Base-by-base conservation (phyloP, 1,140 invertebrate genomes). In the Orchestia grillus region DNA sequence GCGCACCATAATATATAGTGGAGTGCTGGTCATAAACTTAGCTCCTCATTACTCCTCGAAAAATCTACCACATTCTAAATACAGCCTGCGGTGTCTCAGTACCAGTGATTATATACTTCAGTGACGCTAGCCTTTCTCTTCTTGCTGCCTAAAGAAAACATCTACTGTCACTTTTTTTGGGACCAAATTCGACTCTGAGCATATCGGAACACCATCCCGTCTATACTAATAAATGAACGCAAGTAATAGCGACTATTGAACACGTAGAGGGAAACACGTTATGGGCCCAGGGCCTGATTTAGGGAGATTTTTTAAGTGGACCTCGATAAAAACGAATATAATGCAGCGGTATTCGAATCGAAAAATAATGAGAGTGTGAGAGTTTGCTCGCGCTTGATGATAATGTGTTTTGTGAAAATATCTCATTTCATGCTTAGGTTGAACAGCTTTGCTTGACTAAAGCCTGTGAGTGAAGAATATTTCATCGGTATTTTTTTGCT, bases 1-100 rank as follows among this genome's bases (percentile, higher is more conserved):
- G 92, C 0, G 43, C 44, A 45, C 40, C 92, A 19, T 94, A 94
- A 94, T 94, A 94, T 94, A 94, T 45, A 45, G 92, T 28, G 44
- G 44, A 40, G 36, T 94, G 92, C 43, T 19, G 92, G 41, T 94
- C 92, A 44, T 94, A 94, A 94, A 94, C 43, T 94, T 47, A 44
- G 44, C 92, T 45, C 44, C 92, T 94, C 43, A 94, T 94, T 44
- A 94, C 92, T 94, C 43, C 92, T 36, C 44, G 92, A 42, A 94
- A 94, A 94, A 94, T 94, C 92, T 94, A 47, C 44, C 92, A 94
- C 92, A 94, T 94, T 94, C 44, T 45, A 44, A 94, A 94, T 47
- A 94, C 36, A n/a, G 23, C 40, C 44, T 44, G 92, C 43, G 92
- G 44, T 47, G 41, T 90, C 88, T 90, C 41, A 41, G 92, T 94